These are phyloP conservation scores for Ochlodes sylvanus DNA, from an alignment of 2,888 invertebrate species.

Conservation along the genomic window DNA sequence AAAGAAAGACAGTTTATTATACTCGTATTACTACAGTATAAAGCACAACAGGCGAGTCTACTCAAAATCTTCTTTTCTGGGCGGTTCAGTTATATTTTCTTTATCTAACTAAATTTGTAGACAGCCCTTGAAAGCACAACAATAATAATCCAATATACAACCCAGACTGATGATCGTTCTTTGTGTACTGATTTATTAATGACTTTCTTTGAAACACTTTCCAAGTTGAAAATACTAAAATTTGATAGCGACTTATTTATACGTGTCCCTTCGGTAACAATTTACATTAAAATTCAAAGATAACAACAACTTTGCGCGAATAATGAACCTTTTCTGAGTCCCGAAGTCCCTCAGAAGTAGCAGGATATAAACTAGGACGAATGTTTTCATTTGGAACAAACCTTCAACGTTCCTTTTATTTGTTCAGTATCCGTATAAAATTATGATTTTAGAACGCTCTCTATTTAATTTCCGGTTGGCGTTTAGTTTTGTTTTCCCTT, in stretches of 20 bases:
- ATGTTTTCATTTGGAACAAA: constrained; percentile 35
- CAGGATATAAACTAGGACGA: constrained; percentile 28
- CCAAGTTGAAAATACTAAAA: constrained; percentile 21
- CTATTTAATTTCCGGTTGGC: constrained; percentile 62
- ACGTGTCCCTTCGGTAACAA: constrained; percentile 41
- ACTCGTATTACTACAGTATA: too few relatives aligned
- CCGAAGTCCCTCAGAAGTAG: constrained; percentile 25
- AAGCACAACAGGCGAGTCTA: too few relatives aligned
- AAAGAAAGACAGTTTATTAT: too few relatives aligned
- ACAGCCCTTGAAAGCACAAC: too few relatives aligned
- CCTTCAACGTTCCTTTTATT: constrained; percentile 35
- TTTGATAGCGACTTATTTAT: constrained; percentile 40
- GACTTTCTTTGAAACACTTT: constrained; percentile 24
- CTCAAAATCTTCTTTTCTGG: too few relatives aligned
- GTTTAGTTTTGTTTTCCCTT: constrained; percentile 54
- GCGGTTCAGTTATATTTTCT: too few relatives aligned
- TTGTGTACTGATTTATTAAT: constrained; percentile 21
- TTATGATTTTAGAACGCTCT: constrained; percentile 33
- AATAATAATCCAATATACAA: neutral
- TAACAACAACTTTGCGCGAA: constrained; percentile 44
- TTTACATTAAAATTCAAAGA: constrained; percentile 45
- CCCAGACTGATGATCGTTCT: constrained; percentile 1
- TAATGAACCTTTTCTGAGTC: constrained; percentile 39
- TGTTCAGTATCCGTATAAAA: constrained; percentile 33
- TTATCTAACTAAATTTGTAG: too few relatives aligned